Percentiles rank a stretch among this genome's conserved stretches.
phyloP scores from a whole-genome alignment of 2,797 vertebrate genomes.

The Galaxias olidus region DNA sequence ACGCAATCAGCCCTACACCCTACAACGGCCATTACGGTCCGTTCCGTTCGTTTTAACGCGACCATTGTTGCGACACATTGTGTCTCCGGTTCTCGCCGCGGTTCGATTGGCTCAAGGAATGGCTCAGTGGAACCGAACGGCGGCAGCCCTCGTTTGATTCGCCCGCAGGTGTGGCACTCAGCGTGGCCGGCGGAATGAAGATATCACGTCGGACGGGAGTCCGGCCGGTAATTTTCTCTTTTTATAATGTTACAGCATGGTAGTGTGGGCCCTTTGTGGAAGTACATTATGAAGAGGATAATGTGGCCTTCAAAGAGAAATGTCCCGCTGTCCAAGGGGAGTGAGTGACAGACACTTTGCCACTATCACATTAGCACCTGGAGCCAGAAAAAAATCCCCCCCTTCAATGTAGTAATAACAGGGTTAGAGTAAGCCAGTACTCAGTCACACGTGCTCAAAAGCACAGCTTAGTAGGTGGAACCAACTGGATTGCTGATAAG shows the following conservation, averaged over 20 bases:
- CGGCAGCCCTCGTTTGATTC: constrained; percentile 46
- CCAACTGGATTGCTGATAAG: not conserved
- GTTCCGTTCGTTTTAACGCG: not conserved
- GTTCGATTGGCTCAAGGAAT: constrained; percentile 45
- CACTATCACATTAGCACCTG: constrained; percentile 66
- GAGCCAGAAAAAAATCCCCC: constrained; percentile 50
- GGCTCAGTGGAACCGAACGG: constrained; percentile 50
- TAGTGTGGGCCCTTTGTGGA: constrained; percentile 57
- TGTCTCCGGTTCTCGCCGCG: constrained; percentile 8
- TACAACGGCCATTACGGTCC: not conserved
- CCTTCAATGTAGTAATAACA: constrained; percentile 43
- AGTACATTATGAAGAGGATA: constrained; percentile 58
- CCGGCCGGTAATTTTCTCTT: constrained; percentile 52
- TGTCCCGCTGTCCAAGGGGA: constrained; percentile 43
- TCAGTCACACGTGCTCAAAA: not conserved
- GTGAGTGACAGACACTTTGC: constrained; percentile 45
- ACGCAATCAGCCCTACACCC: not conserved
- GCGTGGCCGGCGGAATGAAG: constrained; percentile 44
- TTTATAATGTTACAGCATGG: constrained; percentile 43
- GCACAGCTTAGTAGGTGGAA: not conserved
- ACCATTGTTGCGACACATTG: constrained; percentile 8
- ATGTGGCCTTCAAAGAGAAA: constrained; percentile 57
- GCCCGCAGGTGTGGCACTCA: constrained; percentile 27
- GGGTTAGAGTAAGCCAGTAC: constrained; percentile 24
- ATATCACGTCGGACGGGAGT: constrained; percentile 49